Conservation (phyloP, 37 sponge, comb jelly and placozoan genomes). For the Cladorhizidae sp. region DNA sequence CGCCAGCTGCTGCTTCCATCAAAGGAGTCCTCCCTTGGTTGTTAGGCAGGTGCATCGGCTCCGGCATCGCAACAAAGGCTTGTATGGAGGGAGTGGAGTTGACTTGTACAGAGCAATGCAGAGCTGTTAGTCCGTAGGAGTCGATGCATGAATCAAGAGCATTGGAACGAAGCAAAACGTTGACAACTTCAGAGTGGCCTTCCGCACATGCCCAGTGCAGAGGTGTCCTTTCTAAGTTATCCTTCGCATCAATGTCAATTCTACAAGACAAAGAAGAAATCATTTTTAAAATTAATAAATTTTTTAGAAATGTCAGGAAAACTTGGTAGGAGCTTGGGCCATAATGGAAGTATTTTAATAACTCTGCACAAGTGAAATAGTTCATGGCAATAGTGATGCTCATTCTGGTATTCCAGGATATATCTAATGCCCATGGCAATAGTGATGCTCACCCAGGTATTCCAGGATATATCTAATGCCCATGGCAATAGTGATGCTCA, state of each 20-base stretch:
- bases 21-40: slow-evolving; percentile 63
- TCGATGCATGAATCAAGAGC: slow-evolving; percentile 72
- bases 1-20: slow-evolving; percentile 55
- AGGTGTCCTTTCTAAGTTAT: slow-evolving; percentile 58
- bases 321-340: no score
- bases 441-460: no score
- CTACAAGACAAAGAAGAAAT: slow-evolving; percentile 1
- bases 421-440: no score
- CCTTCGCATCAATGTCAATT: slow-evolving; percentile 61
- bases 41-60: slow-evolving; percentile 52
- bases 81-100: slow-evolving; percentile 23
- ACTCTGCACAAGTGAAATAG: no score
- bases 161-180: slow-evolving; percentile 30
- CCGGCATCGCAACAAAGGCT: slow-evolving; percentile 16
- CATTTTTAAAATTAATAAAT: neutral
- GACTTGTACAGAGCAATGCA: slow-evolving; percentile 78
- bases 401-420: no score
- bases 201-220: slow-evolving; percentile 64
- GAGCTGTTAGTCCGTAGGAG: slow-evolving; percentile 57
- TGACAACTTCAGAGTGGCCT: slow-evolving; percentile 29
- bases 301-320: neutral
- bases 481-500: no score
- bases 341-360: no score
- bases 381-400: no score
- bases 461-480: no score